A percentile compares a stretch with the other conserved stretches of the same genome.
Conservation (phyloP, 1,140 invertebrate species). For the Drosophila tani region DNA sequence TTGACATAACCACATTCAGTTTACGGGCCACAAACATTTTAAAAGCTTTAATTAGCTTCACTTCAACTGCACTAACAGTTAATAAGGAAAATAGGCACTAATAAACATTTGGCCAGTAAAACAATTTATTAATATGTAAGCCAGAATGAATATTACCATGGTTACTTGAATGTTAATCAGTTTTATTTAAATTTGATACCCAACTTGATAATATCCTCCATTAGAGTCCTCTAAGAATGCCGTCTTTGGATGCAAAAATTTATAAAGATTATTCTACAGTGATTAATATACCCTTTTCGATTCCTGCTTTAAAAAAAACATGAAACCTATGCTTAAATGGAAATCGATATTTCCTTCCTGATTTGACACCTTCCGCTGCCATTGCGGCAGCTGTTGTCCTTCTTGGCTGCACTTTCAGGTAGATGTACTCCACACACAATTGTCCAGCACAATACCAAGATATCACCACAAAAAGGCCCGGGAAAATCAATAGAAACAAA, state of each 20-base stretch:
- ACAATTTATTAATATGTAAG: background rate
- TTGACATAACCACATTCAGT: conserved; percentile 1
- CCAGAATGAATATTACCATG: background rate
- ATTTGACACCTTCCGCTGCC: conserved; percentile 34
- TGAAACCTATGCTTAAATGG: conserved; percentile 5
- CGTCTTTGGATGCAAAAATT: background rate
- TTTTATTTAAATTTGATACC: background rate
- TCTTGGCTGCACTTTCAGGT: conserved; percentile 36
- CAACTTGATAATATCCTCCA: background rate
- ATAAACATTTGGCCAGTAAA: background rate
- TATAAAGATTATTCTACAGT: background rate
- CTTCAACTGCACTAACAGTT: conserved; percentile 6
- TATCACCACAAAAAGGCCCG: conserved; percentile 22
- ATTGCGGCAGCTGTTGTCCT: conserved; percentile 28
- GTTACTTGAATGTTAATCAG: background rate
- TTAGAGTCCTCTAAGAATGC: background rate
- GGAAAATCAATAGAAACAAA: conserved; percentile 76
- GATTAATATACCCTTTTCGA: background rate
- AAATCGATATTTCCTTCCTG: conserved; percentile 56
- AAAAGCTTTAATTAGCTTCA: conserved; percentile 26
- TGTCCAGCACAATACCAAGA: conserved; percentile 7
- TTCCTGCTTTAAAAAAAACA: background rate
- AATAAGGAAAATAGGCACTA: background rate
- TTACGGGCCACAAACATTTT: conserved; percentile 1
- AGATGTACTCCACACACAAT: conserved; percentile 31